These are phyloP conservation scores for Drosophila tristis DNA, from an alignment of 1,140 invertebrate species.

Conservation along the genomic window DNA sequence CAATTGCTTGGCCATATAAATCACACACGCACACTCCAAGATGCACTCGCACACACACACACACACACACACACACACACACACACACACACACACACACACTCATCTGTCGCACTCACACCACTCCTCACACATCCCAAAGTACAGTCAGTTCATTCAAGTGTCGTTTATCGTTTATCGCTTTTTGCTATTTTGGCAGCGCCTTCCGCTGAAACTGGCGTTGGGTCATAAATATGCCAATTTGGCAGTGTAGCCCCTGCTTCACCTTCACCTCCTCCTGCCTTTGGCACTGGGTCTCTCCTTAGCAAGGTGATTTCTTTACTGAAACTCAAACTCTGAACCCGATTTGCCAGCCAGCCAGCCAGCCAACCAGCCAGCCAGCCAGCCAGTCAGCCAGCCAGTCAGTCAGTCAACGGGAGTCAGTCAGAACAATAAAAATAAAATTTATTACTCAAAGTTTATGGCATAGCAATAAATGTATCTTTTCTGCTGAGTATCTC, in stretches of 20 bases:
- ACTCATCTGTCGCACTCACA: conserved; percentile 56
- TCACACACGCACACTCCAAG: conserved; percentile 22
- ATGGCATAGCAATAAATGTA: conserved; percentile 80
- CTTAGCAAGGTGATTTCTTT: conserved; percentile 28
- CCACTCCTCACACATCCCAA: not conserved
- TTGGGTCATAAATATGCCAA: conserved; percentile 75
- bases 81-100: conserved; percentile 1
- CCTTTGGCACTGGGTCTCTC: not conserved
- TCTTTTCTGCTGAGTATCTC: conserved; percentile 62
- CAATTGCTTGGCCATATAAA: conserved; percentile 40
- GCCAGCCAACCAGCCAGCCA: conserved; percentile 10
- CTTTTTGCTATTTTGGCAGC: conserved; percentile 70
- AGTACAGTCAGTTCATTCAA: conserved; percentile 72
- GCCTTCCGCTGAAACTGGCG: conserved; percentile 62
- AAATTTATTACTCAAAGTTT: conserved; percentile 80
- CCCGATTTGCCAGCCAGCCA: not conserved
- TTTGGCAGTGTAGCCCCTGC: conserved; percentile 48
- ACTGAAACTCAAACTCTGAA: conserved; percentile 10
- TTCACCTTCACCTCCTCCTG: not conserved
- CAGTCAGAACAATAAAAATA: conserved; percentile 75
- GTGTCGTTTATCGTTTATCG: conserved; percentile 70
- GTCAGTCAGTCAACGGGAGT: conserved; percentile 57
- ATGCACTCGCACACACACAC: not conserved
- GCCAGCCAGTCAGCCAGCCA: conserved; percentile 12
- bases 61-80: not conserved